Conservation (phyloP, 2,888 invertebrate genomes). For the Limulus polyphemus region DNA sequence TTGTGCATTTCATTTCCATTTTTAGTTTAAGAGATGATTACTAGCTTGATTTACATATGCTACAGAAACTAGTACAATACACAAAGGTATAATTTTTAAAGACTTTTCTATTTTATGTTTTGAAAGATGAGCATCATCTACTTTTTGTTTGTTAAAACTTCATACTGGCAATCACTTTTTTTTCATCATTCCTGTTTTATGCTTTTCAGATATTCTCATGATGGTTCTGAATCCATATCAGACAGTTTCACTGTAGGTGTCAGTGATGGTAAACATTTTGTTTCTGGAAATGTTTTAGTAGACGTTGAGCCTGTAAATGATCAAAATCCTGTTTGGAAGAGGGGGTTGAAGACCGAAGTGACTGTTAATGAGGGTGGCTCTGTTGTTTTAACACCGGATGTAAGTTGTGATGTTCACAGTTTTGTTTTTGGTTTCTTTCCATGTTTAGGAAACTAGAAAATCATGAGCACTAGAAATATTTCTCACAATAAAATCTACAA, state of each 20-base stretch:
- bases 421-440: not conserved
- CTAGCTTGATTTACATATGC: too few relatives aligned
- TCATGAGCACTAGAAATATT: not conserved
- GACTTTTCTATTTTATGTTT: too few relatives aligned
- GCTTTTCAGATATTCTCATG: conserved; percentile 34
- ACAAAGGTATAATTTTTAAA: too few relatives aligned
- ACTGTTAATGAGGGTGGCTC: conserved; percentile 35
- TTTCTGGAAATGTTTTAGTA: conserved; percentile 33
- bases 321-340: conserved; percentile 32
- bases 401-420: conserved; percentile 1
- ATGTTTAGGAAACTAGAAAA: not conserved
- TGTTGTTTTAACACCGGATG: conserved; percentile 30
- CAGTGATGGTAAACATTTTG: conserved; percentile 33
- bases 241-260: conserved; percentile 34
- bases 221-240: conserved; percentile 32
- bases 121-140: too few relatives aligned
- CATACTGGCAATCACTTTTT: too few relatives aligned
- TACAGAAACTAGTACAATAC: too few relatives aligned
- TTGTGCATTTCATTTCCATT: too few relatives aligned
- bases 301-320: conserved; percentile 35
- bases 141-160: too few relatives aligned
- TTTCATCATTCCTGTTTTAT: not conserved
- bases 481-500: not conserved
- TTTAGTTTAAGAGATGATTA: too few relatives aligned
- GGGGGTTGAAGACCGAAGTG: conserved; percentile 30